Evolutionary conservation across 2,888 invertebrate species (phyloP).

Genomic region (Yponomeuta evonymella): DNA sequence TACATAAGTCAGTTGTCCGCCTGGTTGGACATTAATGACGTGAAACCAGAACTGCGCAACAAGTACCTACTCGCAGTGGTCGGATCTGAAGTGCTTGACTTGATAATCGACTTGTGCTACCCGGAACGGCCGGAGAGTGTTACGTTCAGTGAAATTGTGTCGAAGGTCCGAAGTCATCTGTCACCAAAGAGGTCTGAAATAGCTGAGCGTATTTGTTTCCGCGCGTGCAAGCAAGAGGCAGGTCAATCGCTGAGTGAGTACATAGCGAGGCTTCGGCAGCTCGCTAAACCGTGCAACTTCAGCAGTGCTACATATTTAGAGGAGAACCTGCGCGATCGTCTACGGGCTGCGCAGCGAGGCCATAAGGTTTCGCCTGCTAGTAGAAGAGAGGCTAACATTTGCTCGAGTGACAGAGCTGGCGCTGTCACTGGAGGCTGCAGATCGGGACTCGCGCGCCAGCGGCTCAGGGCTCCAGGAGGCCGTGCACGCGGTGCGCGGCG

Average conservation of each 20-base stretch:
- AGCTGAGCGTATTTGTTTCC: constrained; percentile 14
- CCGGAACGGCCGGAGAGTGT: neutral
- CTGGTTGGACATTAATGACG: neutral
- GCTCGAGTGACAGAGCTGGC: constrained; percentile 13
- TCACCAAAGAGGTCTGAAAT: constrained; percentile 16
- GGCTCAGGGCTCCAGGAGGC: neutral
- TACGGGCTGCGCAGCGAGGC: constrained; percentile 15
- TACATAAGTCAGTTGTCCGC: neutral
- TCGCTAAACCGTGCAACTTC: too few species aligned
- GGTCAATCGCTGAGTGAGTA: too few species aligned
- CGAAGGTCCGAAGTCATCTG: constrained; percentile 6
- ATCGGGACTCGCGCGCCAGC: constrained; percentile 7
- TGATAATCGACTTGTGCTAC: constrained; percentile 12
- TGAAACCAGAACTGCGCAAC: neutral
- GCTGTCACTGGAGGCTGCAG: constrained; percentile 17
- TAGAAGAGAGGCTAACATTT: constrained; percentile 9
- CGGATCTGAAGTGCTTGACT: neutral
- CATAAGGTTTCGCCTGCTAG: constrained; percentile 12
- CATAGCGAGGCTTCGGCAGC: too few species aligned
- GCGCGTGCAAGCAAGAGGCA: too few species aligned
- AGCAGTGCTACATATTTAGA: constrained; percentile 2
- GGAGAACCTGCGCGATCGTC: constrained; percentile 15
- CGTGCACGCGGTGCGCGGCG: too few species aligned
- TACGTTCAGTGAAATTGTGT: neutral
- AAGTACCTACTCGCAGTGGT: constrained; percentile 4